Percentiles rank a stretch among this genome's conserved stretches.
Conservation (phyloP, 2,888 invertebrate genomes). For the Ametastegia equiseti region DNA sequence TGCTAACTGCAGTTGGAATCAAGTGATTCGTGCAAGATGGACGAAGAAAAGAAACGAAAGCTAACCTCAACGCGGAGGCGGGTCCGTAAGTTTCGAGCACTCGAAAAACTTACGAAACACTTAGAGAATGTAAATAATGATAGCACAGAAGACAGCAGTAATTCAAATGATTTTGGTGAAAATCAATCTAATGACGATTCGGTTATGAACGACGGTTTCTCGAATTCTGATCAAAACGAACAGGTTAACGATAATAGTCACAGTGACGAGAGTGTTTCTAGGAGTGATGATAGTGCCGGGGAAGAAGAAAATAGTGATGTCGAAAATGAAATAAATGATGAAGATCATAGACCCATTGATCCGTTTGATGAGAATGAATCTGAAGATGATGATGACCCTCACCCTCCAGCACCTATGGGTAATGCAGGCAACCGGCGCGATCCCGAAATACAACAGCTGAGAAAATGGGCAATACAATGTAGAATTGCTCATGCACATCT, state of each 20-base stretch:
- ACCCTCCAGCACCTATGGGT: not conserved
- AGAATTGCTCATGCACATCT: slow-evolving; percentile 26
- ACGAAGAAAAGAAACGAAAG: slow-evolving; percentile 3
- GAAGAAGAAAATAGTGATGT: not conserved
- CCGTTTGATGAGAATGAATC: not conserved
- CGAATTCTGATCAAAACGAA: slow-evolving; percentile 15
- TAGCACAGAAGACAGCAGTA: not conserved
- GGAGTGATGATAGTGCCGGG: not conserved
- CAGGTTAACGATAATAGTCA: slow-evolving; percentile 5
- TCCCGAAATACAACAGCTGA: not conserved
- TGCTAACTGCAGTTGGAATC: not conserved
- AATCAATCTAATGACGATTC: slow-evolving; percentile 9
- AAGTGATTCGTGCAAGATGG: not conserved
- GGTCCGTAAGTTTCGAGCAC: slow-evolving; percentile 1
- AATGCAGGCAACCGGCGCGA: not conserved
- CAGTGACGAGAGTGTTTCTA: not conserved
- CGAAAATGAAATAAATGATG: not conserved
- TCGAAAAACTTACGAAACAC: not conserved
- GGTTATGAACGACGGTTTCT: not conserved
- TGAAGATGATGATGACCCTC: not conserved
- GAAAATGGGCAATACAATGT: slow-evolving; percentile 14
- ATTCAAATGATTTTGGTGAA: not conserved
- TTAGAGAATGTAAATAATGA: not conserved
- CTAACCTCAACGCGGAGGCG: slow-evolving; percentile 4
- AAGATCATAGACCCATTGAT: not conserved